A percentile compares a stretch with the other conserved stretches of the same genome.
phyloP scores from a whole-genome alignment of 1,140 invertebrate genomes.

The Drosophila melanogaster region DNA sequence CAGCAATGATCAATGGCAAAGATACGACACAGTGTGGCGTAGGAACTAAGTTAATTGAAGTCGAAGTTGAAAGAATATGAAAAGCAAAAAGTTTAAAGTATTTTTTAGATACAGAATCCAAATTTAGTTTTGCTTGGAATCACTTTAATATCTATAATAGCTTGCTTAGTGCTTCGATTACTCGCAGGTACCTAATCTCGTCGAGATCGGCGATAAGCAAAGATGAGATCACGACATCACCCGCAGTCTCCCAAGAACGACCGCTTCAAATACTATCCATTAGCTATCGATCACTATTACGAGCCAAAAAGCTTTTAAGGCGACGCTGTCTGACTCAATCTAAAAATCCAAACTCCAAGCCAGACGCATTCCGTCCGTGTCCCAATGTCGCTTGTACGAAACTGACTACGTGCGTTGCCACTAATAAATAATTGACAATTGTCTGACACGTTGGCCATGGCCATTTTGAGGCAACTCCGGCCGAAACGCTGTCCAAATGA shows the following conservation, averaged over 20 bases:
- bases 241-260: conserved; percentile 5
- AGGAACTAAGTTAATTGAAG: neutral
- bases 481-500: conserved; percentile 80
- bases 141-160: conserved; percentile 2
- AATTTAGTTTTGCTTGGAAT: conserved; percentile 5
- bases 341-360: conserved; percentile 4
- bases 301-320: conserved; percentile 49
- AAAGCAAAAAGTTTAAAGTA: no score
- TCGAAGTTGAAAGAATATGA: no score
- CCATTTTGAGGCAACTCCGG: conserved; percentile 75
- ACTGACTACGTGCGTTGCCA: conserved; percentile 75
- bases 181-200: conserved; percentile 17
- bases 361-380: conserved; percentile 31
- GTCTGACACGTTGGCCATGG: conserved; percentile 79
- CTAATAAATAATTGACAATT: conserved; percentile 82
- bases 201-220: conserved; percentile 6
- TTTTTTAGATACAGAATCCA: neutral
- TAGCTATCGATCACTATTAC: conserved; percentile 51
- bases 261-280: conserved; percentile 16
- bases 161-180: conserved; percentile 5
- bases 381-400: conserved; percentile 27
- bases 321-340: conserved; percentile 19
- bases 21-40: no score
- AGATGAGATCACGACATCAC: conserved; percentile 43
- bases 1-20: conserved; percentile 11